Evolutionary conservation across 2,888 invertebrate species (phyloP).

Genomic region (Lepas anatifera): DNA sequence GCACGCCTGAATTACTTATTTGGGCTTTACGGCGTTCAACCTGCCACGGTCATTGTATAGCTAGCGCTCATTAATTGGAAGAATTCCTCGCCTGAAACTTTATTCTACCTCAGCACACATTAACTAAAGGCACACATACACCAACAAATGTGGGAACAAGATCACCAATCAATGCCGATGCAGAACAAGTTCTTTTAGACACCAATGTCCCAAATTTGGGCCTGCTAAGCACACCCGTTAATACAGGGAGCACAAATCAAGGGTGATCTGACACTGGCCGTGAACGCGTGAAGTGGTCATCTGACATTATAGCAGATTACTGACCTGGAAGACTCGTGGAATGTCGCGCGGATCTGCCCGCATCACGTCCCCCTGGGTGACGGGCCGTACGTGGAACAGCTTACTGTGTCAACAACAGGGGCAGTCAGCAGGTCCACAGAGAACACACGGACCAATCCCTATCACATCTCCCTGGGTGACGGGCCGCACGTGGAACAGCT

Average conservation of each 20-base stretch:
- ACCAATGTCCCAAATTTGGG: too few relatives aligned
- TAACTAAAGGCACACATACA: too few relatives aligned
- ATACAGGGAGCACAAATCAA: not conserved
- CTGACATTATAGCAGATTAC: not conserved
- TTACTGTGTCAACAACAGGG: conserved; percentile 93
- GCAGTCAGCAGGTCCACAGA: conserved; percentile 43
- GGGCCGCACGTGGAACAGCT: conserved; percentile 95
- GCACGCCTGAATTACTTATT: too few relatives aligned
- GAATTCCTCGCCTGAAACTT: too few relatives aligned
- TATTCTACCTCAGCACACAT: too few relatives aligned
- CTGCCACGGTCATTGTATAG: too few relatives aligned
- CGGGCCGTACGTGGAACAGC: conserved; percentile 95
- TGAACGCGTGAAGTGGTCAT: not conserved
- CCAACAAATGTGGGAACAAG: too few relatives aligned
- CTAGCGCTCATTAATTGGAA: too few relatives aligned
- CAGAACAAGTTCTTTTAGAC: too few relatives aligned
- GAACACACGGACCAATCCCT: conserved; percentile 81
- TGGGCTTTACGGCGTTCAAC: too few relatives aligned
- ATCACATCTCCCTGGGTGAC: conserved; percentile 99
- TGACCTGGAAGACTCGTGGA: conserved; percentile 86
- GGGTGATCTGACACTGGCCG: not conserved
- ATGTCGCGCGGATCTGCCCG: conserved; percentile 98
- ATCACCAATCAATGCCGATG: too few relatives aligned
- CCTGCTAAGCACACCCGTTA: too few relatives aligned
- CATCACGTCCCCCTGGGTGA: conserved; percentile 98